Evolutionary conservation across 2,888 invertebrate species (phyloP), one percentile per base, ranked within the genome.

Genomic region (Agrotis ipsilon): DNA sequence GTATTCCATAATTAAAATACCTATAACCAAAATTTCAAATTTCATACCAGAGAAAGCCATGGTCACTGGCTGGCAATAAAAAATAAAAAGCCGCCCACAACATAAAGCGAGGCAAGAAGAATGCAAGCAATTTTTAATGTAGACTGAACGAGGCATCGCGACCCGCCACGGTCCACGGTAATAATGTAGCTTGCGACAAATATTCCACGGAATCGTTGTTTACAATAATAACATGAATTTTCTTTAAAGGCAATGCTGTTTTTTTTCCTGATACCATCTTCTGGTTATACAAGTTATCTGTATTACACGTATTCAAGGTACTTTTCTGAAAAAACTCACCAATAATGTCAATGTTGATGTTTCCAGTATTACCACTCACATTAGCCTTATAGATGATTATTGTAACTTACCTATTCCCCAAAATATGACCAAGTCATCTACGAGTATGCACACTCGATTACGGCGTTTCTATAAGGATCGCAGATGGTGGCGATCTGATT

Each of bases 101-200:
- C 92, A 93, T 93, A 93, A 92, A 93, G 89, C 92, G 91, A 88
- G 88, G 90, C 88, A 90, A 90, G 90, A 94, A 92, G 94, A 95
- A 96, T 94, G 93, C 93, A 93, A 94, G 94, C 94, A 91, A 96
- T 96, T 95, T 96, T 95, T 95, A 94, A 96, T 95, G 94, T 96
- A 89, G 91, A 91, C 87, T 89, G 89, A 91, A 87, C 89, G 90
- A 91, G 89, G 88, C 70, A 77, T 82, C 87, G 89, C 88, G 88
- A 89, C 88, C 87, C 78, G 85, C 86, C 87, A 83, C 85, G 84
- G 89, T 91, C 86, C 87, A 83, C 84, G 84, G 89, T 91, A 91
- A 92, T 91, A 93, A 91, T 91, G 90, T 91, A 92, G 89, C 90
- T 85, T 88, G 89, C 89, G 87, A 89, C 89, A 89, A 87, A 91